Conservation (phyloP, 1,140 invertebrate species). For the Drosophila leontia region DNA sequence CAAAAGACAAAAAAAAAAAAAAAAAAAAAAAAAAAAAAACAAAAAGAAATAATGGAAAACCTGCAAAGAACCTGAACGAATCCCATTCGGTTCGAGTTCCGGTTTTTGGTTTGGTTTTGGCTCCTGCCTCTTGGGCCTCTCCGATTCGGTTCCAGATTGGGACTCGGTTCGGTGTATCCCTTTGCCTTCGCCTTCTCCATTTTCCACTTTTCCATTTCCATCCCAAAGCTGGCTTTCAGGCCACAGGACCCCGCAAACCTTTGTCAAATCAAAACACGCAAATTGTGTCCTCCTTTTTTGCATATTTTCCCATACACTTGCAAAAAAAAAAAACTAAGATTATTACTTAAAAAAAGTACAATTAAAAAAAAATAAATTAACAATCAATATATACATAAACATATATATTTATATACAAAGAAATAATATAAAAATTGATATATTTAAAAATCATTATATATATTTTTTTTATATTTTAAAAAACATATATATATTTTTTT, state of each 20-base stretch:
- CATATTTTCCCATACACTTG: constrained; percentile 26
- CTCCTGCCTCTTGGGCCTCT: not conserved
- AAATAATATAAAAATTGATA: too few relatives aligned
- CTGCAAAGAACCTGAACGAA: constrained; percentile 18
- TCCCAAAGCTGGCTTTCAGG: constrained; percentile 1
- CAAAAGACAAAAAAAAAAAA: constrained; percentile 1
- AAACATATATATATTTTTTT: too few relatives aligned
- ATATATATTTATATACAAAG: too few relatives aligned
- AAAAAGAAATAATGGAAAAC: not conserved
- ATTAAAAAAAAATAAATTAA: too few relatives aligned
- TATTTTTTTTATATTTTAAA: too few relatives aligned
- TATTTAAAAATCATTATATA: too few relatives aligned
- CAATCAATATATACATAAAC: too few relatives aligned
- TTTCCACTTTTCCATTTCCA: not conserved
- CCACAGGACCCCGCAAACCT: constrained; percentile 38
- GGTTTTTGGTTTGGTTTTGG: constrained; percentile 15
- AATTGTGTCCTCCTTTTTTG: constrained; percentile 30
- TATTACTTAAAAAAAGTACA: too few relatives aligned
- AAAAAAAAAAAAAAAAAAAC: constrained; percentile 3
- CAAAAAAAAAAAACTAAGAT: not conserved
- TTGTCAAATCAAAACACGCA: constrained; percentile 45
- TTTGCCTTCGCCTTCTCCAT: not conserved
- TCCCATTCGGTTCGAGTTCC: constrained; percentile 3
- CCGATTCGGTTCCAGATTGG: constrained; percentile 5
- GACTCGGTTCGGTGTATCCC: not conserved